Base-by-base conservation (phyloP, 2,797 vertebrate species). In the Meriones psammophilus region DNA sequence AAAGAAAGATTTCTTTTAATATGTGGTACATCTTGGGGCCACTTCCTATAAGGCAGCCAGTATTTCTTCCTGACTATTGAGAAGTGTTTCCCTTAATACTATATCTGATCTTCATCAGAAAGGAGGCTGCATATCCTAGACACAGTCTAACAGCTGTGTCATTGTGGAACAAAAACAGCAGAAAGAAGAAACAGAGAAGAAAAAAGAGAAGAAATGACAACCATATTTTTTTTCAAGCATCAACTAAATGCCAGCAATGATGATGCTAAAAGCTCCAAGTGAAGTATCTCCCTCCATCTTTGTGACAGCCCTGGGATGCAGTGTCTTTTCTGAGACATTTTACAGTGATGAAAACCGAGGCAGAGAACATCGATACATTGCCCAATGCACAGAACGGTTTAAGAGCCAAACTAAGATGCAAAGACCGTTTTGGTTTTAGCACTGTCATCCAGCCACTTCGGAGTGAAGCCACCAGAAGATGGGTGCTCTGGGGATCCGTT, bases 21-120 rank as follows among this genome's bases (percentile, higher is more conserved):
- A 93, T 22, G 74, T 50, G 0, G 0, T 39, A 74, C 64, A 64
- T 69, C 33, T 92, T 4, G 14, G 22, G 39, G 39, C 14, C 46
- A 33, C 15, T 93, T 93, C 81, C 66, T 39, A 10, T 95, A 91
- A 93, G 79, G 28, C 15, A 85, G 64, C 10, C 8, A 0, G 54
- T 93, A 84, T 87, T 93, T 62, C 62, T 79, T 88, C 30, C 76
- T 95, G 79, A 60, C 56, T 88, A 68, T 87, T 74, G 81, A 73
- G 94, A 50, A 92, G n/a, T 42, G 36, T 76, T 94, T 96, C 88
- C 85, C 81, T 93, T 76, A 89, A 92, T 96, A 93, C 80, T 86
- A 22, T 87, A 89, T 92, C 46, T 69, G 91, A 97, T 73, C 33
- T 24, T 94, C 69, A 84, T 92, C 88, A 92, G 50, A 30, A 80